Conservation (phyloP, 2,113 vertebrate genomes). For the Oncorhynchus mykiss region DNA sequence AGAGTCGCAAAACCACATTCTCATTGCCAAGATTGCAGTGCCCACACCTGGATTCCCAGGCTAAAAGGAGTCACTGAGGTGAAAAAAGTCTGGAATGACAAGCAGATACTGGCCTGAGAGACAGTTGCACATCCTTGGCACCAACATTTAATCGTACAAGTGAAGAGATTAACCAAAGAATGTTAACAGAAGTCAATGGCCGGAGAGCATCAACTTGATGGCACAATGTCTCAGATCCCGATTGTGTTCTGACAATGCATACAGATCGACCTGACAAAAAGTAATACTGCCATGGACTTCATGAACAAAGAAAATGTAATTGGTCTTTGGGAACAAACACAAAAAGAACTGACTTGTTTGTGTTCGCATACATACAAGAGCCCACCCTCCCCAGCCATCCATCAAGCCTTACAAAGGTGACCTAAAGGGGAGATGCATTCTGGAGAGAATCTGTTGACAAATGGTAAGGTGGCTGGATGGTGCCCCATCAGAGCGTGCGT, state of each 20-base stretch:
- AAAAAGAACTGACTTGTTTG: constrained; percentile 31
- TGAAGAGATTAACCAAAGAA: constrained; percentile 48
- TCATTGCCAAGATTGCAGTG: not conserved
- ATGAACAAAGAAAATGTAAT: constrained; percentile 1
- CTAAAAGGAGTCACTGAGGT: not conserved
- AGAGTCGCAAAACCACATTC: not conserved
- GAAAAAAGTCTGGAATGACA: constrained; percentile 7
- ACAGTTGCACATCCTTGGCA: constrained; percentile 27
- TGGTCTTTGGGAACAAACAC: constrained; percentile 39
- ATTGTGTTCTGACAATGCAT: constrained; percentile 48
- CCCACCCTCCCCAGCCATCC: constrained; percentile 30
- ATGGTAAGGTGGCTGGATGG: constrained; percentile 17
- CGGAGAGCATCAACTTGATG: constrained; percentile 33
- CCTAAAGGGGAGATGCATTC: constrained; percentile 41
- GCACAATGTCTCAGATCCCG: constrained; percentile 42
- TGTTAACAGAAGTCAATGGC: constrained; percentile 54
- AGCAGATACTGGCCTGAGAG: constrained; percentile 20
- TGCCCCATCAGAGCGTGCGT: constrained; percentile 80
- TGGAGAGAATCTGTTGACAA: no score
- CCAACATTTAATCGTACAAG: constrained; percentile 37
- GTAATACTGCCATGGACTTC: constrained; percentile 20
- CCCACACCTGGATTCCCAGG: not conserved
- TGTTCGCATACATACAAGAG: constrained; percentile 38
- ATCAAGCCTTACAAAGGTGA: constrained; percentile 39
- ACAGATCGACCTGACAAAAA: constrained; percentile 4